Conservation (phyloP, 1,140 invertebrate genomes). For the Melipona quadrifasciata region DNA sequence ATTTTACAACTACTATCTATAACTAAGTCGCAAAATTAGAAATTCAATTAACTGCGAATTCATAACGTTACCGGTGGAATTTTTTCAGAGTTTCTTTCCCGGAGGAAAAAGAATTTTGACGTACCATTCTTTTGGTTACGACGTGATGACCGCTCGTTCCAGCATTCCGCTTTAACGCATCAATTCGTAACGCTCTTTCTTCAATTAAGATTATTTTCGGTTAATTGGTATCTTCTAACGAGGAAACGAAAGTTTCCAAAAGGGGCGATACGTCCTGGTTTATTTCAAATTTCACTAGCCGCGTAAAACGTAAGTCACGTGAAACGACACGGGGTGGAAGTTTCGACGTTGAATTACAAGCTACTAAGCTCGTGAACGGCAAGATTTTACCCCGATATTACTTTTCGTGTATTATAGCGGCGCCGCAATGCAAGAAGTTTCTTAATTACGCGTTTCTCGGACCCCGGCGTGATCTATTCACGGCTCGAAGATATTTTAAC, state of each 20-base stretch:
- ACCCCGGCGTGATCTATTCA: slow-evolving; percentile 19
- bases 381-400: slow-evolving; percentile 26
- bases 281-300: neutral
- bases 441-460: slow-evolving; percentile 43
- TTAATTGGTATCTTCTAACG: neutral
- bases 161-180: too few relatives aligned
- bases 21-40: too few relatives aligned
- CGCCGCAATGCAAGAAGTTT: slow-evolving; percentile 30
- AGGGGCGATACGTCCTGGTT: neutral
- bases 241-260: neutral
- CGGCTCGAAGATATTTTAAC: slow-evolving; percentile 19
- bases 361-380: neutral
- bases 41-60: too few relatives aligned
- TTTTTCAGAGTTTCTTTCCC: too few relatives aligned
- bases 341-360: slow-evolving; percentile 17
- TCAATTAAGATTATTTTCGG: too few relatives aligned
- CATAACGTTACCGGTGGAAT: too few relatives aligned
- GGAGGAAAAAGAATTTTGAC: too few relatives aligned
- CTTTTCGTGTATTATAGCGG: slow-evolving; percentile 31
- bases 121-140: too few relatives aligned
- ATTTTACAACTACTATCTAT: too few relatives aligned
- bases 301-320: too few relatives aligned
- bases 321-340: neutral
- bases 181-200: too few relatives aligned
- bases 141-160: too few relatives aligned